phyloP scores from a whole-genome alignment of 2,113 vertebrate species.

The Dipodomys merriami region DNA sequence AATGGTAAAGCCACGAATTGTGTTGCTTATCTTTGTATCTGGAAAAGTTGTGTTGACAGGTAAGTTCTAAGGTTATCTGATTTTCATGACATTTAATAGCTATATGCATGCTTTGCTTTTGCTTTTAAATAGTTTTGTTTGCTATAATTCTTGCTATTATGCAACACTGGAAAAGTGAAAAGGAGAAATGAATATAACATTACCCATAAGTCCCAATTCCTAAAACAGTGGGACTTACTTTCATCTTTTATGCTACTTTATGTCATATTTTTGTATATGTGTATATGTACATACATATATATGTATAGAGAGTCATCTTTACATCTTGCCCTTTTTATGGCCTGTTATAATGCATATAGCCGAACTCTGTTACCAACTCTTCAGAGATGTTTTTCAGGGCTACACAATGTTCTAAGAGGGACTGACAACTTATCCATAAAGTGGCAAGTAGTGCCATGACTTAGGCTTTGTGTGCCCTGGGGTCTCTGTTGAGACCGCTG shows the following conservation, averaged over 20 bases:
- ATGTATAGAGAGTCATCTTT: not conserved
- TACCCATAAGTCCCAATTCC: not conserved
- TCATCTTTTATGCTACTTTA: not conserved
- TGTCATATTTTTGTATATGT: not conserved
- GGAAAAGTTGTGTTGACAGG: constrained; percentile 98
- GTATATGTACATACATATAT: not conserved
- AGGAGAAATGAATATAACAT: not conserved
- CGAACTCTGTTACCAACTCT: not conserved
- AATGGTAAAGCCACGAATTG: constrained; percentile 98
- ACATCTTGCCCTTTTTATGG: not conserved
- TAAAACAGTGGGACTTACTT: constrained; percentile 21
- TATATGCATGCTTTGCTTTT: not conserved
- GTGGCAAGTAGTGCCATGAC: not conserved
- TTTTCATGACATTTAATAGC: constrained; percentile 9
- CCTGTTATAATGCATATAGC: not conserved
- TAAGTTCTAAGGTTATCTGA: constrained; percentile 77
- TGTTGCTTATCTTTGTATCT: constrained; percentile 97
- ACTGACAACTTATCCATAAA: not conserved
- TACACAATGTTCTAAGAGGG: not conserved
- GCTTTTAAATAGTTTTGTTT: constrained; percentile 37
- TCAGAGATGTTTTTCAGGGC: not conserved
- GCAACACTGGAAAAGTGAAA: not conserved
- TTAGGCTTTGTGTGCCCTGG: not conserved
- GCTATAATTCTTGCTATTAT: not conserved
- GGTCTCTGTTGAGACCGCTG: not conserved